These are phyloP conservation scores for Lasioglossum baleicum DNA, from an alignment of 1,140 invertebrate species.

Conservation along the genomic window DNA sequence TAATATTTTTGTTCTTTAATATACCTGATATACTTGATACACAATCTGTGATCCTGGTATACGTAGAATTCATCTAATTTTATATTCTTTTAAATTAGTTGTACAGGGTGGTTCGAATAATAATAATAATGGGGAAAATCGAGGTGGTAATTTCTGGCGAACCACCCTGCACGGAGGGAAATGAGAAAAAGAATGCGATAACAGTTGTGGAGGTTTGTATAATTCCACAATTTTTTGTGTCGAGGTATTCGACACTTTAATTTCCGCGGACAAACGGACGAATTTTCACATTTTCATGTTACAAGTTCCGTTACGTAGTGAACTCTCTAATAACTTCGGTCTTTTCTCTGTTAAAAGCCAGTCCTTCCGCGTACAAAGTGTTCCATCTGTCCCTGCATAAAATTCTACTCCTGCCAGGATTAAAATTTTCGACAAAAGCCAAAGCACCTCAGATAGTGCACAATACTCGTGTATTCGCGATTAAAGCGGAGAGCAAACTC, in stretches of 20 bases:
- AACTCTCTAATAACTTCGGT: not conserved
- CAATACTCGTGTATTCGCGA: slow-evolving; percentile 1
- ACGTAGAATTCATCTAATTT: no score
- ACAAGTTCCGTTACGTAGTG: not conserved
- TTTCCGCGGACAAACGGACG: no score
- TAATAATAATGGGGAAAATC: no score
- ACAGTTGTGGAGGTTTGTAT: not conserved
- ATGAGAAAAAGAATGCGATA: no score
- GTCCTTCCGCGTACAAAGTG: not conserved
- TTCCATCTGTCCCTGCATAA: not conserved
- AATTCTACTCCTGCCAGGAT: not conserved
- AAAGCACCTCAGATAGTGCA: no score
- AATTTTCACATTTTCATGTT: not conserved
- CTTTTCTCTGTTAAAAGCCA: not conserved
- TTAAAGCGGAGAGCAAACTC: slow-evolving; percentile 15
- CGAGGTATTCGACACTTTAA: no score
- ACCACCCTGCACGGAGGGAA: not conserved
- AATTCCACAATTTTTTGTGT: not conserved
- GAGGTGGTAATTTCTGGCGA: no score
- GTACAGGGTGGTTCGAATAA: no score
- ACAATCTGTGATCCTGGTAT: no score
- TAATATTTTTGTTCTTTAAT: no score
- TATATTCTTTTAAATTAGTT: no score
- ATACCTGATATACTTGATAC: no score
- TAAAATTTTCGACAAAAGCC: slow-evolving; percentile 7